These are phyloP conservation scores for Neoascia interrupta DNA, from an alignment of 2,888 invertebrate genomes.

Conservation along the genomic window DNA sequence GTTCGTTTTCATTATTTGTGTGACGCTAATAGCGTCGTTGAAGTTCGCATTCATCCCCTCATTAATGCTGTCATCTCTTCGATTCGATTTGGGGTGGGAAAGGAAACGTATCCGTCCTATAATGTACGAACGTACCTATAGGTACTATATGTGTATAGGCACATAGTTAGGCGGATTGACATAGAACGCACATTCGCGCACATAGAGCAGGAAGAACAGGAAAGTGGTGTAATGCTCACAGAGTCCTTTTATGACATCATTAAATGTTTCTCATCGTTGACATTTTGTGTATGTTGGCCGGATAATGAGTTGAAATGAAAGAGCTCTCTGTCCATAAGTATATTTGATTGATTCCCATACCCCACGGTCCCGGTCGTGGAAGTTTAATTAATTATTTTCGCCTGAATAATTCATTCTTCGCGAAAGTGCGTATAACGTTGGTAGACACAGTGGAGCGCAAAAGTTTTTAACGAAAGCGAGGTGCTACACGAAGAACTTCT, in stretches of 20 bases:
- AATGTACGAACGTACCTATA: too few species aligned
- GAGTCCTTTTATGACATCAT: slow-evolving; percentile 64
- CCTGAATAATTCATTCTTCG: slow-evolving; percentile 51
- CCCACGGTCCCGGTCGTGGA: slow-evolving; percentile 19
- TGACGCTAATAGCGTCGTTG: slow-evolving; percentile 52
- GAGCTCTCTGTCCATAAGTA: slow-evolving; percentile 17
- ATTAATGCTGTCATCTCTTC: slow-evolving; percentile 48
- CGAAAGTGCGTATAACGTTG: slow-evolving; percentile 32
- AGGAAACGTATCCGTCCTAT: too few species aligned
- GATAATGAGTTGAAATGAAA: slow-evolving; percentile 61
- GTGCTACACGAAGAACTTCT: too few species aligned
- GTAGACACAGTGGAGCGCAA: slow-evolving; percentile 11
- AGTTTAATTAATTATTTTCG: slow-evolving; percentile 66
- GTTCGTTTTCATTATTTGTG: slow-evolving; percentile 53
- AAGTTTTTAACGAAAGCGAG: background rate
- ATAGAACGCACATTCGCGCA: slow-evolving; percentile 1
- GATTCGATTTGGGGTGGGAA: slow-evolving; percentile 38
- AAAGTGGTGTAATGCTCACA: slow-evolving; percentile 20
- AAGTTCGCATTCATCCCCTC: slow-evolving; percentile 48
- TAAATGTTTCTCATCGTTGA: slow-evolving; percentile 52
- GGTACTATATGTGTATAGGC: background rate
- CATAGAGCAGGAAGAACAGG: background rate
- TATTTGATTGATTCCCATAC: slow-evolving; percentile 63
- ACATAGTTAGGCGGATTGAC: slow-evolving; percentile 13
- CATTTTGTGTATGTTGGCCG: slow-evolving; percentile 39